These are phyloP conservation scores for Poecilus cupreus DNA, from an alignment of 2,888 invertebrate species.

Conservation along the genomic window DNA sequence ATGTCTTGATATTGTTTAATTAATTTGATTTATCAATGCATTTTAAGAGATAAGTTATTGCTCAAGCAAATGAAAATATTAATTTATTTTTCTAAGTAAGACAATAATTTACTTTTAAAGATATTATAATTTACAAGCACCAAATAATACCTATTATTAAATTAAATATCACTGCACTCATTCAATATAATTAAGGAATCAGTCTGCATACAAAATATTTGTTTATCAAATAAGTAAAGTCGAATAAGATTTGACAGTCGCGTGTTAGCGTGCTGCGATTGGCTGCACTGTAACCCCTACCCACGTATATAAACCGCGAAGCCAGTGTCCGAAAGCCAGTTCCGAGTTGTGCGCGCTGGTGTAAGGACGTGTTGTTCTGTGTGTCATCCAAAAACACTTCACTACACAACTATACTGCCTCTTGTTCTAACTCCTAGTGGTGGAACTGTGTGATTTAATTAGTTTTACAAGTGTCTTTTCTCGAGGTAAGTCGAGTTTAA, in stretches of 20 bases:
- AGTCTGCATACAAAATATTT: neutral
- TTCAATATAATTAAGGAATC: no score
- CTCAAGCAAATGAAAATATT: no score
- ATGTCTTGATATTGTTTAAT: no score
- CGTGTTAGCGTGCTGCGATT: neutral
- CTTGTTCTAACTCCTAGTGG: slow-evolving; percentile 1
- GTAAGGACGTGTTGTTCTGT: neutral
- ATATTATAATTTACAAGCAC: no score
- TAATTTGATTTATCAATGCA: no score
- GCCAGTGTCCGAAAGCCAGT: slow-evolving; percentile 28
- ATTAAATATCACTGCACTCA: no score
- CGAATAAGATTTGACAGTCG: slow-evolving; percentile 1
- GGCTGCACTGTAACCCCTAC: slow-evolving; percentile 31
- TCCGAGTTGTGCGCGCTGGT: slow-evolving; percentile 35
- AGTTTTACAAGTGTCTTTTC: slow-evolving; percentile 38
- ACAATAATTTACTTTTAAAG: no score
- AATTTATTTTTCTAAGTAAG: no score
- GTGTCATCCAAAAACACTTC: slow-evolving; percentile 1
- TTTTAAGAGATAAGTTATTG: no score
- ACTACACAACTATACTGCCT: slow-evolving; percentile 4
- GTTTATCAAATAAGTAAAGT: neutral
- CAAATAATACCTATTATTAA: no score
- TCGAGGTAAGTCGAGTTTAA: slow-evolving; percentile 4
- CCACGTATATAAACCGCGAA: slow-evolving; percentile 33
- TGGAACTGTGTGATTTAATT: slow-evolving; percentile 22